These are phyloP conservation scores for Acyrthosiphon pisum DNA, from an alignment of 1,140 invertebrate genomes.

Conservation along the genomic window DNA sequence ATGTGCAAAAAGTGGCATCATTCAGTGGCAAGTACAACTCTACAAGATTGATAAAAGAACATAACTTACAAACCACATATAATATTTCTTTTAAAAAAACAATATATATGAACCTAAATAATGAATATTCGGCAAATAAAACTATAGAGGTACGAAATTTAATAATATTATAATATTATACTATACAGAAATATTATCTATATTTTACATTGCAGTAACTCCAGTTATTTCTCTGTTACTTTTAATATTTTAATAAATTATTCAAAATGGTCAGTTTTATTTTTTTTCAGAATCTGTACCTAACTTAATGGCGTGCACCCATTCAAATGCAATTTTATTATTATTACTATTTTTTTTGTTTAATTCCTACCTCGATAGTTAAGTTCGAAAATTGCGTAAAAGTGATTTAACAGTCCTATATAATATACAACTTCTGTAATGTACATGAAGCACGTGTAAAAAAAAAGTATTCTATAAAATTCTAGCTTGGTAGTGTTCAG, in stretches of 20 bases:
- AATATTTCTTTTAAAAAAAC: neutral
- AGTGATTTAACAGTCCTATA: neutral
- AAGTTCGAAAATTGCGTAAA: neutral
- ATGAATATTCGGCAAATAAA: neutral
- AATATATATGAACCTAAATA: neutral
- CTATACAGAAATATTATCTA: neutral
- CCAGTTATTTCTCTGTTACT: no score
- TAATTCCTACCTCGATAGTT: neutral
- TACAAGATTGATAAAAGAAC: no score
- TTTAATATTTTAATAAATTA: no score
- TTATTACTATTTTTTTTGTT: neutral
- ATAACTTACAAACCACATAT: no score
- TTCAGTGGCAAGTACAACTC: no score
- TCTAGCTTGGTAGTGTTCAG: neutral
- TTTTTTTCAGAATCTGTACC: no score
- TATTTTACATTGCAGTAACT: no score
- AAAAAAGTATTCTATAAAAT: neutral
- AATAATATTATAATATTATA: no score
- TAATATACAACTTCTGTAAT: neutral
- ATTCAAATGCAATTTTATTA: neutral
- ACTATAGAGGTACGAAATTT: neutral
- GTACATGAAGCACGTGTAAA: neutral
- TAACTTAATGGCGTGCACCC: no score
- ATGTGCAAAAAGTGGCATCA: no score
- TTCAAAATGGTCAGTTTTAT: no score